Evolutionary conservation across 2,113 vertebrate genomes (phyloP).

Genomic region (Pseudorasbora parva): DNA sequence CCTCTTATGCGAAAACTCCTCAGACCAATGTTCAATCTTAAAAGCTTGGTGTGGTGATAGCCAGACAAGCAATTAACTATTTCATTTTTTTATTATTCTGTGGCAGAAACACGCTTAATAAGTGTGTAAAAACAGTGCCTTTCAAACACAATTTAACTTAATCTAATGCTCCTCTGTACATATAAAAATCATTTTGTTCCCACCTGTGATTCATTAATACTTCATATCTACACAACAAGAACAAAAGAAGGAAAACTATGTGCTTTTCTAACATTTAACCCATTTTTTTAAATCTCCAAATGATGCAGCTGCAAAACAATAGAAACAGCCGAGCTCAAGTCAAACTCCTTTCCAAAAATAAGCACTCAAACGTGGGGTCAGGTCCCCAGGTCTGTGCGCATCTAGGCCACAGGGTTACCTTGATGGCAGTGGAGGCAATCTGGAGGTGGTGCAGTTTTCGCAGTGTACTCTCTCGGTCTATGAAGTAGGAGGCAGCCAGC

Average conservation of each 20-base stretch:
- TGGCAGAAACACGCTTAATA: background rate
- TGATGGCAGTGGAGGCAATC: constrained; percentile 82
- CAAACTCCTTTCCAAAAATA: constrained; percentile 53
- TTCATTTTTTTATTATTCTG: too few species aligned
- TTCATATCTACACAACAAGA: background rate
- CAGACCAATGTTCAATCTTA: too few species aligned
- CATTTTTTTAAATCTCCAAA: constrained; percentile 33
- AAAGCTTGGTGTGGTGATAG: too few species aligned
- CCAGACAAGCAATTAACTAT: too few species aligned
- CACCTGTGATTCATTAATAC: constrained; percentile 5
- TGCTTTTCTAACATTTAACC: constrained; percentile 10
- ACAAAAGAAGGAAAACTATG: background rate
- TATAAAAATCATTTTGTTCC: background rate
- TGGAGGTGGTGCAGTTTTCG: constrained; percentile 83
- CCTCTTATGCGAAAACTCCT: too few species aligned
- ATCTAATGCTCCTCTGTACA: background rate
- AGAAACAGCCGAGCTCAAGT: constrained; percentile 43
- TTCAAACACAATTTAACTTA: background rate
- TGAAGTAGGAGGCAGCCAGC: constrained; percentile 85
- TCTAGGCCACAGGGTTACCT: constrained; percentile 71
- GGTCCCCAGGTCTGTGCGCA: constrained; percentile 52
- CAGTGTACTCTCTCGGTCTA: constrained; percentile 82
- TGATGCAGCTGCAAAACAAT: constrained; percentile 51
- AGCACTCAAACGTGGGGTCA: constrained; percentile 44
- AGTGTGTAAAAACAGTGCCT: background rate